A percentile compares a stretch with the other conserved stretches of the same genome.
Evolutionary conservation across 2,888 invertebrate genomes (phyloP).

Genomic region (Agrotis exclamationis): DNA sequence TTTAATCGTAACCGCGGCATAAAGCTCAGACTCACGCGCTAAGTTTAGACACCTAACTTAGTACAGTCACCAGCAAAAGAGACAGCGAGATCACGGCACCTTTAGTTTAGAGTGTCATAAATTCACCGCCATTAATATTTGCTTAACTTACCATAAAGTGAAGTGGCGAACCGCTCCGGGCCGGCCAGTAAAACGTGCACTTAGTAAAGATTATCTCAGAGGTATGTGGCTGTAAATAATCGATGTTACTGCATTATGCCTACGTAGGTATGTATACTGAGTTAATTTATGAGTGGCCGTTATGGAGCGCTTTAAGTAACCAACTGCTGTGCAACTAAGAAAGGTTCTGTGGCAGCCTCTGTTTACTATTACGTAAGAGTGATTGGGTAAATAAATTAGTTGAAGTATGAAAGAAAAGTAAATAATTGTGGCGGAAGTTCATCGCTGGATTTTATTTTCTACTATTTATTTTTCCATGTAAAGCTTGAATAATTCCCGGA

Average conservation of each 20-base stretch:
- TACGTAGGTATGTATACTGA: constrained; percentile 65
- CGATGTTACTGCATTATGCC: constrained; percentile 73
- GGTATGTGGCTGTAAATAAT: constrained; percentile 81
- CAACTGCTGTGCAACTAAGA: constrained; percentile 62
- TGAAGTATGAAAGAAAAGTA: neutral
- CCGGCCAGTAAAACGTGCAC: constrained; percentile 74
- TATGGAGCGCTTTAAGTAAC: constrained; percentile 55
- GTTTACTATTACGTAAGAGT: constrained; percentile 38
- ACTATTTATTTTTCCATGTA: constrained; percentile 20
- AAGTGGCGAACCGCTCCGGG: constrained; percentile 74
- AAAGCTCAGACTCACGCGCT: constrained; percentile 23
- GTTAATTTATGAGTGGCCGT: constrained; percentile 76
- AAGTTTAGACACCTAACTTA: constrained; percentile 58
- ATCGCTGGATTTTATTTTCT: neutral
- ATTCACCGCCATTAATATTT: constrained; percentile 84
- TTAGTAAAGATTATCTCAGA: constrained; percentile 82
- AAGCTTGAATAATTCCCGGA: too few relatives aligned
- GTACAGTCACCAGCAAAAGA: constrained; percentile 64
- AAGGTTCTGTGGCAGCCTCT: constrained; percentile 35
- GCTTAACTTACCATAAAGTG: constrained; percentile 84
- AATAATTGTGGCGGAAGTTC: neutral
- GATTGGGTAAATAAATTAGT: constrained; percentile 43
- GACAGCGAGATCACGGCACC: constrained; percentile 69
- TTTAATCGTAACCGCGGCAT: constrained; percentile 28
- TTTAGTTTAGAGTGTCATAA: constrained; percentile 77